Percentiles rank a stretch among this genome's conserved stretches.
Conservation (phyloP, 1,140 invertebrate genomes). For the Polypedilum pembai region DNA sequence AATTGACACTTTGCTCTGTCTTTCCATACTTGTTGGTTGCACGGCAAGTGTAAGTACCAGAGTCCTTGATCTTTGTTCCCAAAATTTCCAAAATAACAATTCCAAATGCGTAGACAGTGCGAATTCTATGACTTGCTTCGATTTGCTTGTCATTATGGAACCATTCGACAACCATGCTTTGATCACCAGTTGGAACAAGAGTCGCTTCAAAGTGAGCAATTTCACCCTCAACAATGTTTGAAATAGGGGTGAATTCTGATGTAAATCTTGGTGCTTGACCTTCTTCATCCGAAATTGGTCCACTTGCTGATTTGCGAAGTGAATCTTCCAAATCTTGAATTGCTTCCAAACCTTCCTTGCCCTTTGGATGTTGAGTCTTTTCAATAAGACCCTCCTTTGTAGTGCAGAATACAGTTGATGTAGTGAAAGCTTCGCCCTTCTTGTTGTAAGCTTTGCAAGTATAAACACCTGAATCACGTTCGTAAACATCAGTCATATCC, state of each 20-base stretch:
- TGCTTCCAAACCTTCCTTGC: constrained; percentile 79
- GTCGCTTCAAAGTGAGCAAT: constrained; percentile 92
- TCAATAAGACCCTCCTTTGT: constrained; percentile 78
- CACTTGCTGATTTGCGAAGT: constrained; percentile 59
- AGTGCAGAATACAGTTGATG: constrained; percentile 76
- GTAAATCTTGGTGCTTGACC: constrained; percentile 82
- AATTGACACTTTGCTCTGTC: constrained; percentile 74
- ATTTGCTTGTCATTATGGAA: constrained; percentile 87
- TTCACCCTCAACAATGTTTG: constrained; percentile 78
- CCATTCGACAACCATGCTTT: constrained; percentile 96
- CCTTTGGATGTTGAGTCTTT: constrained; percentile 86
- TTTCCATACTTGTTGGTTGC: constrained; percentile 83
- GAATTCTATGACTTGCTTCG: constrained; percentile 79
- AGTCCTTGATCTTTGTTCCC: constrained; percentile 81
- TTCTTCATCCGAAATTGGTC: constrained; percentile 59
- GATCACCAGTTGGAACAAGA: constrained; percentile 85
- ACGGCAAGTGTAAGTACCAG: constrained; percentile 76
- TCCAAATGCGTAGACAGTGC: constrained; percentile 89
- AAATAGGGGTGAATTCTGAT: constrained; percentile 73
- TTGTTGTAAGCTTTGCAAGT: constrained; percentile 83
- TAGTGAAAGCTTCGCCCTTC: constrained; percentile 83
- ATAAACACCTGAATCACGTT: constrained; percentile 90
- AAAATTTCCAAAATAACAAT: constrained; percentile 92
- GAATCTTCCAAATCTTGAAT: constrained; percentile 87
- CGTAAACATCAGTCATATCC: constrained; percentile 80